Percentiles rank a stretch among this genome's conserved stretches.
Conservation (phyloP, 2,888 invertebrate species). For the Lasioglossum calceatum region DNA sequence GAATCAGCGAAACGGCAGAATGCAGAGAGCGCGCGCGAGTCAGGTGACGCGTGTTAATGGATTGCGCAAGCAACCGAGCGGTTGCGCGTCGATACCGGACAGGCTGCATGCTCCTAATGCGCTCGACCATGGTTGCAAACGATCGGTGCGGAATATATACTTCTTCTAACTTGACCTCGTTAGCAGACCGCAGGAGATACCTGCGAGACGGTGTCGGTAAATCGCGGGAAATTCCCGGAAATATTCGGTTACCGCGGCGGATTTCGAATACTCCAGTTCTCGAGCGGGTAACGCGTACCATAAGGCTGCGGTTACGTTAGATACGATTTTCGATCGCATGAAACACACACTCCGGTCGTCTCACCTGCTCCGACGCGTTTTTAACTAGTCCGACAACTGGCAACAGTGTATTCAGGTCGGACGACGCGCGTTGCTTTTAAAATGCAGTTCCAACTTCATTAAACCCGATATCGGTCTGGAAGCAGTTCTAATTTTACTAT, state of each 20-base stretch:
- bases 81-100: slow-evolving; percentile 60
- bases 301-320: neutral
- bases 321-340: neutral
- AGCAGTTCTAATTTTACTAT: neutral
- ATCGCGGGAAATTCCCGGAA: slow-evolving; percentile 24
- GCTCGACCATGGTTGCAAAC: slow-evolving; percentile 53
- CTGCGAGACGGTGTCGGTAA: slow-evolving; percentile 3
- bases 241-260: slow-evolving; percentile 11
- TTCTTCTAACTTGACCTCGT: slow-evolving; percentile 48
- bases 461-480: neutral
- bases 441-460: neutral
- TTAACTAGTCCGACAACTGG: slow-evolving; percentile 6
- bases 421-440: neutral
- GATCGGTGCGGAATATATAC: slow-evolving; percentile 19
- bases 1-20: slow-evolving; percentile 20
- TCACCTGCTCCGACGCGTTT: slow-evolving; percentile 1
- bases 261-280: neutral
- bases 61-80: slow-evolving; percentile 73
- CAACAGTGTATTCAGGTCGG: slow-evolving; percentile 6
- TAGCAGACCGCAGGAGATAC: slow-evolving; percentile 24
- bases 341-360: neutral
- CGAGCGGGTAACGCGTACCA: neutral
- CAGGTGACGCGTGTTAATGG: slow-evolving; percentile 78
- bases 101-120: slow-evolving; percentile 62
- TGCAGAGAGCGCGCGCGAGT: slow-evolving; percentile 47